A percentile compares a stretch with the other conserved stretches of the same genome.
These are phyloP conservation scores for Rhinichthys osculus DNA, from an alignment of 2,797 vertebrate genomes.

Conservation along the genomic window DNA sequence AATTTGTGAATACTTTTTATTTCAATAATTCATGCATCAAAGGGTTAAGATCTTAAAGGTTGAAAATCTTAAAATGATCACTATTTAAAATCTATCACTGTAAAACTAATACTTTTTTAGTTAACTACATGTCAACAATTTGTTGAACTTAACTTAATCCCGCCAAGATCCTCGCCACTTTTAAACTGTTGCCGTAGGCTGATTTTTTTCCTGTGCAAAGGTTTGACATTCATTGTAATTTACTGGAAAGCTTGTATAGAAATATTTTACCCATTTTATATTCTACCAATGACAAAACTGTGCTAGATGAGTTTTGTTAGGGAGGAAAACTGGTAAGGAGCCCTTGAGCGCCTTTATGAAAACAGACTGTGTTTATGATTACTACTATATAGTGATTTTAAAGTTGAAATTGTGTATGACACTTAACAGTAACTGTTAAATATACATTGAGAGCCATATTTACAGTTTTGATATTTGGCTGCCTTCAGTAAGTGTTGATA, in stretches of 20 bases:
- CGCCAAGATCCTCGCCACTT: background rate
- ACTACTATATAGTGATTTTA: background rate
- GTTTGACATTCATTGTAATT: background rate
- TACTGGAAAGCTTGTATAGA: background rate
- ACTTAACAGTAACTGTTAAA: background rate
- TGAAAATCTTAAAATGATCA: too few species aligned
- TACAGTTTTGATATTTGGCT: background rate
- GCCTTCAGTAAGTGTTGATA: background rate
- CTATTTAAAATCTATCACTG: too few species aligned
- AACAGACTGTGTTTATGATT: background rate
- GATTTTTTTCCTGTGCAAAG: background rate
- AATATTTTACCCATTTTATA: background rate
- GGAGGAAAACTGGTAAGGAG: background rate
- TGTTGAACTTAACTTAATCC: too few species aligned
- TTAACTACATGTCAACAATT: too few species aligned
- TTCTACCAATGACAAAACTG: background rate
- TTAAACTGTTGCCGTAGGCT: background rate
- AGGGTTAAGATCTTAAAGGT: too few species aligned
- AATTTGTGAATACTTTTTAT: too few species aligned
- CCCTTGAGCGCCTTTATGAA: background rate
- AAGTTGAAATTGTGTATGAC: background rate
- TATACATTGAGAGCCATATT: background rate
- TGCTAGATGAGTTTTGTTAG: background rate
- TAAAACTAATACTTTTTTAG: too few species aligned
- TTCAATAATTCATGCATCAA: too few species aligned